phyloP scores from a whole-genome alignment of 2,797 vertebrate species.

The Poeciliopsis gracilis region DNA sequence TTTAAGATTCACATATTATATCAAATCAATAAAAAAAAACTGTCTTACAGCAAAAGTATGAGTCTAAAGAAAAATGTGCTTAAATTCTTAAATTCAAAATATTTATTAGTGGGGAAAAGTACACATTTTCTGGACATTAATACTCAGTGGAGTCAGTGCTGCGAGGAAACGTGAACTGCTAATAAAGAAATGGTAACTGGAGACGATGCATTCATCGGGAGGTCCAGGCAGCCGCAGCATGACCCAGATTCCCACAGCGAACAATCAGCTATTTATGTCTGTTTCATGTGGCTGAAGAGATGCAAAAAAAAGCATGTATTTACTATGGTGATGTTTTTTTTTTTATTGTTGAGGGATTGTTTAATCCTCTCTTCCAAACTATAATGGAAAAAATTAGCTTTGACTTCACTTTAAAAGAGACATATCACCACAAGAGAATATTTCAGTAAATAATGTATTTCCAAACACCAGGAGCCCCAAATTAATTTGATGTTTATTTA shows the following conservation, averaged over 20 bases:
- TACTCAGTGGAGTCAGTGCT: background rate
- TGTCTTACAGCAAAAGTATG: too few species aligned
- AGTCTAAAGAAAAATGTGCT: too few species aligned
- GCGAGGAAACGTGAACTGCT: background rate
- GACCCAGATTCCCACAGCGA: constrained; percentile 11
- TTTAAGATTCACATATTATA: too few species aligned
- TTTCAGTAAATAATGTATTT: background rate
- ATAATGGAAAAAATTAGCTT: background rate
- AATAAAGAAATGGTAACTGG: background rate
- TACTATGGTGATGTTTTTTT: background rate
- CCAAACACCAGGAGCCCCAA: background rate
- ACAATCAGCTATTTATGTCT: background rate
- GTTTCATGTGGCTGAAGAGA: background rate
- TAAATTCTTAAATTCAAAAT: background rate
- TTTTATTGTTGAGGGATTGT: background rate
- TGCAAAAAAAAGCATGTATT: constrained; percentile 15
- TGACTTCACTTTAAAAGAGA: background rate
- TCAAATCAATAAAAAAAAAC: too few species aligned
- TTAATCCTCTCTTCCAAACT: background rate
- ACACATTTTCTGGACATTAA: background rate
- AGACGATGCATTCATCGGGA: constrained; percentile 7
- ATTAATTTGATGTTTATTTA: background rate
- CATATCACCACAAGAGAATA: background rate
- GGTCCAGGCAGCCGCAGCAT: background rate
- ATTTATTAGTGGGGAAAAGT: background rate